These are phyloP conservation scores for Mixornis gularis DNA, from an alignment of 2,113 vertebrate species.

Conservation along the genomic window DNA sequence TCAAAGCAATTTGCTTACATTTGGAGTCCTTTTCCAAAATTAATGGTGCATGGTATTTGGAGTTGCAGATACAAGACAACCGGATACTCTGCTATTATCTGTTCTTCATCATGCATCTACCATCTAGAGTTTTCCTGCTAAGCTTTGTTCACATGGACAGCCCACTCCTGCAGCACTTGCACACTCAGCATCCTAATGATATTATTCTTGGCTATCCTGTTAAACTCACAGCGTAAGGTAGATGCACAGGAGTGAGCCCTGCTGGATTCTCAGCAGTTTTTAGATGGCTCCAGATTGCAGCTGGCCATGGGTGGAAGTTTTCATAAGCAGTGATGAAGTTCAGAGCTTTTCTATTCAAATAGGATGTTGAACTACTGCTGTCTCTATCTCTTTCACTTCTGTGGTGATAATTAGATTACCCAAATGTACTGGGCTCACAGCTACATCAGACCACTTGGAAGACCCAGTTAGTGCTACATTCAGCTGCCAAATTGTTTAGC, in stretches of 20 bases:
- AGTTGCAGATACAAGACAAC: slow-evolving; percentile 33
- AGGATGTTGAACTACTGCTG: not conserved
- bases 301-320: slow-evolving; percentile 21
- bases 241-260: slow-evolving; percentile 2
- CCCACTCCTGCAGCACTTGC: slow-evolving; percentile 25
- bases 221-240: slow-evolving; percentile 15
- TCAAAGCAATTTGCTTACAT: slow-evolving; percentile 56
- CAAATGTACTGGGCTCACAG: not conserved
- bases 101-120: slow-evolving; percentile 4
- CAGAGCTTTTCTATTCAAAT: slow-evolving; percentile 32
- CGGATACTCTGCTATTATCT: slow-evolving; percentile 40
- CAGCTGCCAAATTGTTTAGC: not conserved
- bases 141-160: slow-evolving; percentile 30
- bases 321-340: slow-evolving; percentile 15
- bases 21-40: slow-evolving; percentile 42
- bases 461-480: not conserved
- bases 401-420: slow-evolving; percentile 13
- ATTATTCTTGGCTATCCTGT: slow-evolving; percentile 48
- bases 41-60: slow-evolving; percentile 8
- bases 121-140: slow-evolving; percentile 11
- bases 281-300: slow-evolving; percentile 2
- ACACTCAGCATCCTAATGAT: slow-evolving; percentile 27
- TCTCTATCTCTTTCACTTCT: not conserved
- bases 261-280: slow-evolving; percentile 16
- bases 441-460: not conserved